Evolutionary conservation across 2,113 vertebrate species (phyloP).

Genomic region (Australoheros scitulus): DNA sequence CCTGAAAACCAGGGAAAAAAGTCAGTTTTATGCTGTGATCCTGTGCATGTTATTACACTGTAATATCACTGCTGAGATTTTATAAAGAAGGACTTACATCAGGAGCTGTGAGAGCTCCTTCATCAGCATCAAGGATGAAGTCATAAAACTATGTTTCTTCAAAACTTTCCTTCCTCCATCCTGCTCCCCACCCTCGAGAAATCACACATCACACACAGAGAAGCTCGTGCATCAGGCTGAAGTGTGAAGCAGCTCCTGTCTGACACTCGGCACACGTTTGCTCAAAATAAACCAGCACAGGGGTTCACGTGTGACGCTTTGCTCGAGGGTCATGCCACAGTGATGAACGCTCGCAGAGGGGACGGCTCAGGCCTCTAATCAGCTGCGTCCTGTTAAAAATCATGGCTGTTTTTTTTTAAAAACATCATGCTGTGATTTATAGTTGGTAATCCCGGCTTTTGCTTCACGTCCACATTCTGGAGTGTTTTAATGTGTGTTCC

Average conservation of each 20-base stretch:
- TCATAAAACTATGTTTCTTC: background rate
- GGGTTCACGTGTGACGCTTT: background rate
- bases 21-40: too few relatives aligned
- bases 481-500: too few relatives aligned
- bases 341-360: too few relatives aligned
- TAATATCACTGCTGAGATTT: too few relatives aligned
- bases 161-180: background rate
- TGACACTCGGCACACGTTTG: background rate
- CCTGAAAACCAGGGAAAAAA: too few relatives aligned
- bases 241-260: background rate
- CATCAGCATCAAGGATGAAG: accelerated
- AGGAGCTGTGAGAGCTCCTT: background rate
- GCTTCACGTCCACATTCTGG: too few relatives aligned
- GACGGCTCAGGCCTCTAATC: background rate
- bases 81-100: too few relatives aligned
- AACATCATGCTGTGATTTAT: too few relatives aligned
- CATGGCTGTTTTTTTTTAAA: background rate
- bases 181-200: background rate
- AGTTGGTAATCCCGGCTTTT: too few relatives aligned
- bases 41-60: too few relatives aligned
- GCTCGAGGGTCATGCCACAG: background rate
- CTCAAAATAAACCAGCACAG: constrained; percentile 19
- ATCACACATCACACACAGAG: accelerated
- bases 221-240: background rate
- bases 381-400: background rate